Conservation (phyloP, 2,797 vertebrate genomes). For the Sarcophilus harrisii region DNA sequence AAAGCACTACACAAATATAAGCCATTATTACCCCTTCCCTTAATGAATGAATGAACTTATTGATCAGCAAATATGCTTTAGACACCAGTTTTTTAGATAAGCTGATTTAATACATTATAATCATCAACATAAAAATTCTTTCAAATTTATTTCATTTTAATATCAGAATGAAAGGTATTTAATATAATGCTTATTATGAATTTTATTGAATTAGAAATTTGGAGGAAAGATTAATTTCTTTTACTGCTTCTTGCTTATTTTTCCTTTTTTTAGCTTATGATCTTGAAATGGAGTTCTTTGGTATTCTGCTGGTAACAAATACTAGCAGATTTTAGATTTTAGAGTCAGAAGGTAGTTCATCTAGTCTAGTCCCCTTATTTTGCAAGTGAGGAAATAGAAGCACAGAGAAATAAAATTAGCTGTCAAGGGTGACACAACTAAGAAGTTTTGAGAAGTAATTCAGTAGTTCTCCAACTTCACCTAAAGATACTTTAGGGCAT, state of each 20-base stretch:
- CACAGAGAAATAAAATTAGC: background rate
- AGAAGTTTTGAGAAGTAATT: background rate
- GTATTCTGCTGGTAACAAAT: background rate
- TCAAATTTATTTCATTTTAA: background rate
- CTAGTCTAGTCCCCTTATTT: background rate
- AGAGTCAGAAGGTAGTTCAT: background rate
- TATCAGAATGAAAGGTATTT: background rate
- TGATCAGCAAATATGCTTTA: background rate
- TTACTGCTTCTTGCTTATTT: background rate
- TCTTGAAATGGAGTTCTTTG: background rate
- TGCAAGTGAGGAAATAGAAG: background rate
- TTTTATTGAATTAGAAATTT: background rate
- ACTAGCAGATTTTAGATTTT: background rate
- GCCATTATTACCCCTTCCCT: background rate
- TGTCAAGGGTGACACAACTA: background rate
- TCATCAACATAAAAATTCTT: background rate
- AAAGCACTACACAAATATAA: background rate
- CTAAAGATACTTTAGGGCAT: background rate
- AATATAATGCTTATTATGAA: background rate
- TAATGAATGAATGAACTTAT: background rate
- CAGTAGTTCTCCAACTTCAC: background rate
- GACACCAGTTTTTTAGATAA: background rate
- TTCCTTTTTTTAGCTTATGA: background rate
- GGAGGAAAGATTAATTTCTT: background rate
- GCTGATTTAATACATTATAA: background rate